phyloP scores from a whole-genome alignment of 2,888 invertebrate species.

The Xestia sexstrigata region DNA sequence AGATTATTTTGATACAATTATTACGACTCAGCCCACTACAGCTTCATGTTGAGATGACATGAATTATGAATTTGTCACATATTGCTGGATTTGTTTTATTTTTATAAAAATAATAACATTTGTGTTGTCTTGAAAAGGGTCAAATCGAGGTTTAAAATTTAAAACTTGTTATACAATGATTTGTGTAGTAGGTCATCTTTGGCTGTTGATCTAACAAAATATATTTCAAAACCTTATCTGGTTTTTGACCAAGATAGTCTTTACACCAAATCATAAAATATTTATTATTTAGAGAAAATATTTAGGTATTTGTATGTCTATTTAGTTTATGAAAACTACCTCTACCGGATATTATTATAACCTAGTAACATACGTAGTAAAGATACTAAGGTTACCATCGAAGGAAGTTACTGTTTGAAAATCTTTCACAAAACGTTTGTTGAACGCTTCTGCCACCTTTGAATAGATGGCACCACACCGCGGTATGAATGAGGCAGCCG shows the following conservation, averaged over 20 bases:
- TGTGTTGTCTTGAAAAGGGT: not conserved
- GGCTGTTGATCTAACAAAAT: not conserved
- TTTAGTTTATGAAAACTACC: slow-evolving; percentile 1
- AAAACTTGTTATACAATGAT: not conserved
- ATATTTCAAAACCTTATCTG: not conserved
- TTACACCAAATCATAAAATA: not conserved
- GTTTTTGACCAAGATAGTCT: not conserved
- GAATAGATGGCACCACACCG: slow-evolving; percentile 20
- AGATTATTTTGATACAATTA: slow-evolving; percentile 15
- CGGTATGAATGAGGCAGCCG: rapidly evolving
- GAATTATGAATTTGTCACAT: not conserved
- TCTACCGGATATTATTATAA: slow-evolving; percentile 16
- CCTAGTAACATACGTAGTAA: not conserved
- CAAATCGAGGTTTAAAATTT: not conserved
- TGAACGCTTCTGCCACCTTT: not conserved
- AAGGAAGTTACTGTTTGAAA: not conserved
- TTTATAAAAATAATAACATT: not conserved
- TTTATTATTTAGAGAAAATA: not conserved
- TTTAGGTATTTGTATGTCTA: not conserved
- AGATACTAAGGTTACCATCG: too few relatives aligned
- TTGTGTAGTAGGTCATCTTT: not conserved
- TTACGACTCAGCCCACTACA: too few relatives aligned
- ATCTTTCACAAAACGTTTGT: not conserved
- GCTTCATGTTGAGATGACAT: too few relatives aligned
- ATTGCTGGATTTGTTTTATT: not conserved